These are phyloP conservation scores for Apostichopus leukothele DNA, from an alignment of 53 echinoderm and acorn worm species.

Conservation along the genomic window DNA sequence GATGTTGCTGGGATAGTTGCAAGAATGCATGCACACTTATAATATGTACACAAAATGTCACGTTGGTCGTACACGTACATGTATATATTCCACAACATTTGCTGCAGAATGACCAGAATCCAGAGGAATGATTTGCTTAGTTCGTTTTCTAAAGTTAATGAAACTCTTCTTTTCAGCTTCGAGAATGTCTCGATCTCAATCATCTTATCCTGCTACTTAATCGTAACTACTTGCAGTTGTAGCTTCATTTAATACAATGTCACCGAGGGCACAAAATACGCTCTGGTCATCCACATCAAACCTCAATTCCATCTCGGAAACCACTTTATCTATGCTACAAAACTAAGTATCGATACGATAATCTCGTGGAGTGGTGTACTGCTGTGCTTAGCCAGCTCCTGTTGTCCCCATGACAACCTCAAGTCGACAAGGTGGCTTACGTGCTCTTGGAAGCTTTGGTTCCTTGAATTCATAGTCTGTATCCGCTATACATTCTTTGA, in stretches of 20 bases:
- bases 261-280: neutral
- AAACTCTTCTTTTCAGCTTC: slow-evolving; percentile 33
- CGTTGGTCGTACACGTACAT: no score
- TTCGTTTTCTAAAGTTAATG: slow-evolving; percentile 40
- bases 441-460: neutral
- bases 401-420: neutral
- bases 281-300: neutral
- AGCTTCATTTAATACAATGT: slow-evolving; percentile 30
- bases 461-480: slow-evolving; percentile 16
- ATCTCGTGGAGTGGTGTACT: neutral
- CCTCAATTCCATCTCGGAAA: neutral
- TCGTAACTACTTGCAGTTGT: slow-evolving; percentile 15
- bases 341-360: neutral
- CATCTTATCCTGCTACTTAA: slow-evolving; percentile 8
- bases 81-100: no score
- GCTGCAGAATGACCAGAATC: neutral
- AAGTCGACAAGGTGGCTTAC: neutral
- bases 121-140: slow-evolving; percentile 29
- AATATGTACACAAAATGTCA: neutral
- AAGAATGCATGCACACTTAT: slow-evolving; percentile 7
- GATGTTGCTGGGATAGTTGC: slow-evolving; percentile 4
- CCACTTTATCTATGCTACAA: neutral
- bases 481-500: neutral
- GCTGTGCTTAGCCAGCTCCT: neutral
- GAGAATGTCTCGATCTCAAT: slow-evolving; percentile 31